A percentile compares a stretch with the other conserved stretches of the same genome.
Conservation (phyloP, 2,888 invertebrate genomes). For the Caenorhabditis sp. region DNA sequence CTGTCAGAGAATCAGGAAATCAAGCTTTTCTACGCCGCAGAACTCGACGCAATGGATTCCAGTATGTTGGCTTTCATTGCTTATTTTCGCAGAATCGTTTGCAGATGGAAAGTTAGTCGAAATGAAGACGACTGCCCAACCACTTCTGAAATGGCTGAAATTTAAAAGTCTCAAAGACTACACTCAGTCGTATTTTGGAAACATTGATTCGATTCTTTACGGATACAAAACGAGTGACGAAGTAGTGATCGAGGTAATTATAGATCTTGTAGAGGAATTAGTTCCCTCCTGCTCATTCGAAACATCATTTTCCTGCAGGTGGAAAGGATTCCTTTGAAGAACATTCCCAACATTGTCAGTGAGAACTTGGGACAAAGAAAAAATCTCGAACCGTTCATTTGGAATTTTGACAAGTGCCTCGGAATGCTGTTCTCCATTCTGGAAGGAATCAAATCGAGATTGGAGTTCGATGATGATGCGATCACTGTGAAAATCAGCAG, state of each 20-base stretch:
- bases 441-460: not conserved
- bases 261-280: too few relatives aligned
- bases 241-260: not conserved
- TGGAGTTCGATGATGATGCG: constrained; percentile 13
- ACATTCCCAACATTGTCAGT: not conserved
- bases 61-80: not conserved
- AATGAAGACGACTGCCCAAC: constrained; percentile 6
- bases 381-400: too few relatives aligned
- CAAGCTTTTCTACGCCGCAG: constrained; percentile 21
- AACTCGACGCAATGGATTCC: constrained; percentile 15
- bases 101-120: constrained; percentile 25
- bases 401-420: constrained; percentile 1
- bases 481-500: not conserved
- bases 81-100: not conserved
- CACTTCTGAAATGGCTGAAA: not conserved
- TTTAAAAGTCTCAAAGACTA: not conserved
- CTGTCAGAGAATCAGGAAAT: not conserved
- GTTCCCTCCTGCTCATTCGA: too few relatives aligned
- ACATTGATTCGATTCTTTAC: not conserved
- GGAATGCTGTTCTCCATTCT: constrained; percentile 9
- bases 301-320: constrained; percentile 2
- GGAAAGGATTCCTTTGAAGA: not conserved
- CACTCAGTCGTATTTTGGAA: constrained; percentile 9
- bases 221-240: not conserved
- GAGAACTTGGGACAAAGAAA: not conserved